Conservation (phyloP, 2,888 invertebrate genomes). For the Chymomyza caudatula region DNA sequence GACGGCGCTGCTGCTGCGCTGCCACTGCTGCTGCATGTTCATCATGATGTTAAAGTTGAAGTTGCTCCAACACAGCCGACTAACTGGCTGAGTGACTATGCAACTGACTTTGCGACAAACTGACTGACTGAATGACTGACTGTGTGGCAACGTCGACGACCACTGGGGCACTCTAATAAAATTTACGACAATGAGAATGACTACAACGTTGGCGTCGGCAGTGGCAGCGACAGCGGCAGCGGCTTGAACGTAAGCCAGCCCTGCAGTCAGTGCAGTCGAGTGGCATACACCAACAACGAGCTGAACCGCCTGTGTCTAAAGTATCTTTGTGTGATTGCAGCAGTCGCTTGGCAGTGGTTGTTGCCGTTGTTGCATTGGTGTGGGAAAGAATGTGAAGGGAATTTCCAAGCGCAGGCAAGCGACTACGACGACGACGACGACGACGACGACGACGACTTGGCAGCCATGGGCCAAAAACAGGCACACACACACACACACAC, state of each 20-base stretch:
- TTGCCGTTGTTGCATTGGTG: slow-evolving; percentile 39
- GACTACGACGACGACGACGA: not conserved
- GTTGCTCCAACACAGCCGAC: slow-evolving; percentile 40
- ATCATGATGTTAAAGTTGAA: slow-evolving; percentile 36
- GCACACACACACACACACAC: slow-evolving; percentile 12
- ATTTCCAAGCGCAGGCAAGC: slow-evolving; percentile 44
- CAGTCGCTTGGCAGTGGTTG: slow-evolving; percentile 4
- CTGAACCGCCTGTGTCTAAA: not conserved
- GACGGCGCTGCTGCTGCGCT: not conserved
- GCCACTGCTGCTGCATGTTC: slow-evolving; percentile 4
- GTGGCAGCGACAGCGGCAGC: not conserved
- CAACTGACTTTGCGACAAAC: slow-evolving; percentile 4
- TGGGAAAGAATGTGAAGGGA: slow-evolving; percentile 74
- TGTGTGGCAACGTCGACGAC: slow-evolving; percentile 38
- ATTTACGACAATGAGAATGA: slow-evolving; percentile 70
- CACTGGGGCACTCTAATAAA: slow-evolving; percentile 64
- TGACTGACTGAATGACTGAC: slow-evolving; percentile 1
- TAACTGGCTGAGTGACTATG: slow-evolving; percentile 7
- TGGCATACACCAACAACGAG: not conserved
- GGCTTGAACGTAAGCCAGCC: slow-evolving; percentile 30
- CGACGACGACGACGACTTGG: slow-evolving; percentile 4
- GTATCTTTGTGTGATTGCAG: slow-evolving; percentile 11
- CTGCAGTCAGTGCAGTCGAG: slow-evolving; percentile 41
- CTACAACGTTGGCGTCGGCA: slow-evolving; percentile 30
- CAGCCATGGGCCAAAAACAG: slow-evolving; percentile 12